These are phyloP conservation scores for Tetraodon nigroviridis DNA, from an alignment of 2,113 vertebrate species.

Conservation along the genomic window DNA sequence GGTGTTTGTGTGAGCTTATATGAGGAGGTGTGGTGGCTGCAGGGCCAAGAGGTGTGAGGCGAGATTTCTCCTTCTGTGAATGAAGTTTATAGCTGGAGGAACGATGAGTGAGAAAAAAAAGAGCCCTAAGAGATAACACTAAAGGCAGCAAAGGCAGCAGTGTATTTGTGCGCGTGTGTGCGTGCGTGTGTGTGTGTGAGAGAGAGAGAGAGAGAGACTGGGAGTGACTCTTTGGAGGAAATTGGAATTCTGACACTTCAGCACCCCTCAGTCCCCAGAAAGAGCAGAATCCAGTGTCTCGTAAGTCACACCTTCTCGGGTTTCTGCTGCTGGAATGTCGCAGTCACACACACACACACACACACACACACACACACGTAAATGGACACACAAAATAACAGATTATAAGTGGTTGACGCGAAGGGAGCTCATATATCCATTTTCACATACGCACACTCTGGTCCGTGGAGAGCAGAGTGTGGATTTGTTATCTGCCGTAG, in stretches of 20 bases:
- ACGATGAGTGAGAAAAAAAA: slow-evolving; percentile 6
- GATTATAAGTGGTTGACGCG: slow-evolving; percentile 37
- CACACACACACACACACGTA: neutral
- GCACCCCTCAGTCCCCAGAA: slow-evolving; percentile 55
- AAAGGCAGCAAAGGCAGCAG: slow-evolving; percentile 32
- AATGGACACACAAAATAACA: slow-evolving; percentile 43
- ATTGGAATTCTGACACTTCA: slow-evolving; percentile 66
- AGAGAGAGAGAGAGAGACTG: too few relatives aligned
- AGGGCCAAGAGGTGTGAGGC: slow-evolving; percentile 13
- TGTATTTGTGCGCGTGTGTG: slow-evolving; percentile 40
- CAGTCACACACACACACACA: slow-evolving; percentile 25
- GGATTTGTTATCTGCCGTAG: slow-evolving; percentile 43
- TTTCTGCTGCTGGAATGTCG: slow-evolving; percentile 60
- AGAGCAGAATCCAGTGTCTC: slow-evolving; percentile 59
- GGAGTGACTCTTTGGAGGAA: slow-evolving; percentile 56
- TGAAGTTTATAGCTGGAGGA: slow-evolving; percentile 29
- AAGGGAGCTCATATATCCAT: slow-evolving; percentile 31
- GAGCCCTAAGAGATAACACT: slow-evolving; percentile 10
- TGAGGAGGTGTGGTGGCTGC: neutral
- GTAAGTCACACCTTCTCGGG: slow-evolving; percentile 67
- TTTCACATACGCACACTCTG: slow-evolving; percentile 27
- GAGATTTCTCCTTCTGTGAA: slow-evolving; percentile 16
- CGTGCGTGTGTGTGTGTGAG: neutral
- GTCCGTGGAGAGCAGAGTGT: slow-evolving; percentile 36
- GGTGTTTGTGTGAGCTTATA: slow-evolving; percentile 35